Evolutionary conservation across 2,888 invertebrate genomes (phyloP), one percentile per base, ranked within the genome.

Genomic region (Cephus pulcher): DNA sequence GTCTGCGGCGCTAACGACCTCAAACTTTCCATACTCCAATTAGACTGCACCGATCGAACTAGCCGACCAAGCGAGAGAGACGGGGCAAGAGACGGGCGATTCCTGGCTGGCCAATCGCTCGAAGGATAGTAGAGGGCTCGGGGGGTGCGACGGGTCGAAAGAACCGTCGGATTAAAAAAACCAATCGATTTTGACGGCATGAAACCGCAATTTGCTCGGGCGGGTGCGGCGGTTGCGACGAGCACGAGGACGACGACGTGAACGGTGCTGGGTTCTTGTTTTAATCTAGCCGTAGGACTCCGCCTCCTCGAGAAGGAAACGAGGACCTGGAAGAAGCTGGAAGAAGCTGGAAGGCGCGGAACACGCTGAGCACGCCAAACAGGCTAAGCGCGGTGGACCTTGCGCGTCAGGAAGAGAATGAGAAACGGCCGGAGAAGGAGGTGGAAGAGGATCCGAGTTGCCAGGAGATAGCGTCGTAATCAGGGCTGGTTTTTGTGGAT

Each of bases 1-100:
- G 86, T 87, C 81, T 86, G 84, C 85, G 85, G 84, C 86, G 83
- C 87, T 89, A 89, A 89, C 88, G 89, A 89, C 87, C 88, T 87
- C 88, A 86, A 88, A 89, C 89, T 89, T 89, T 87, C 85, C 86
- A 87, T 86, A 89, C 87, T 89, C 88, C 87, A 87, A 86, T 89
- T 89, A 88, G 87, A 85, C 77, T 83, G 82, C 76, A 80, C 76
- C 75, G 70, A 76, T 75, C 76, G 80, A 79, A 79, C 34, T 70
- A 30, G 34, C 34, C 74, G 69, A 73, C 74, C 68, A 32, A 73
- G 76, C 70, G 73, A 35, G 69, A 69, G 30, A 15, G 74, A 35
- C 40, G 56, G 56, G 76, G 75, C n/a, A 74, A 69, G 40, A 71
- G 76, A 56, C 69, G 75, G 40, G 73, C 40, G 40, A 40, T 40